A percentile compares a stretch with the other conserved stretches of the same genome.
These are phyloP conservation scores for Pagrus major DNA, from an alignment of 2,113 vertebrate species.

Conservation along the genomic window DNA sequence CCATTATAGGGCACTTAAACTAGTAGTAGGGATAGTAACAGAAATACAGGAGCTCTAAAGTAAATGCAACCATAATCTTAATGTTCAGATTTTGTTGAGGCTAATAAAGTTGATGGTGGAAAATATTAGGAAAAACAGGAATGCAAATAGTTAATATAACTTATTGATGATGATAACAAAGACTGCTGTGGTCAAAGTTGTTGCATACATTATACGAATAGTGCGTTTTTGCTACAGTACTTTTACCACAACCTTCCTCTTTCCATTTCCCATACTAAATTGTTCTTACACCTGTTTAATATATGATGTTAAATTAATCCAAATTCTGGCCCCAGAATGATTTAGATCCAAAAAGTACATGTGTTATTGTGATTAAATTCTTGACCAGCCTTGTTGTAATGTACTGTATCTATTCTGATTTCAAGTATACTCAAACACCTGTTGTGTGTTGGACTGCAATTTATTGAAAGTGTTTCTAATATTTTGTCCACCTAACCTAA, in stretches of 20 bases:
- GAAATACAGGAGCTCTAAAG: neutral
- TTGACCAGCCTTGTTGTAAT: no score
- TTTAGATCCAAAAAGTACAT: neutral
- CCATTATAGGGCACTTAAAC: neutral
- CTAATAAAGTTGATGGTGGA: no score
- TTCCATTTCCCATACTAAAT: neutral
- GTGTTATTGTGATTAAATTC: no score
- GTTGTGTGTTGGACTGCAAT: neutral
- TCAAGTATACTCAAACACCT: no score
- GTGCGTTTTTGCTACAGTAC: conserved; percentile 9
- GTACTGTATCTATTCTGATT: no score
- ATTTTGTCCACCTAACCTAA: neutral
- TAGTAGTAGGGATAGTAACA: neutral
- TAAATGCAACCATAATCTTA: neutral
- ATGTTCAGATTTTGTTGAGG: no score
- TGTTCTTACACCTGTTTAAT: neutral
- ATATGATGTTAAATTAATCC: no score
- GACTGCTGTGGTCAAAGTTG: no score
- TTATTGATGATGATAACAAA: neutral
- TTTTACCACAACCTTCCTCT: no score
- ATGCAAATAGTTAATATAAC: neutral
- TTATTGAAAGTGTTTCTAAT: neutral
- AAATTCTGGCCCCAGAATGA: neutral
- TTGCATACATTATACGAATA: no score
- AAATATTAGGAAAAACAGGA: no score